Percentiles rank a stretch among this genome's conserved stretches.
phyloP scores from a whole-genome alignment of 2,888 invertebrate species.

The Drosophila sordidula region DNA sequence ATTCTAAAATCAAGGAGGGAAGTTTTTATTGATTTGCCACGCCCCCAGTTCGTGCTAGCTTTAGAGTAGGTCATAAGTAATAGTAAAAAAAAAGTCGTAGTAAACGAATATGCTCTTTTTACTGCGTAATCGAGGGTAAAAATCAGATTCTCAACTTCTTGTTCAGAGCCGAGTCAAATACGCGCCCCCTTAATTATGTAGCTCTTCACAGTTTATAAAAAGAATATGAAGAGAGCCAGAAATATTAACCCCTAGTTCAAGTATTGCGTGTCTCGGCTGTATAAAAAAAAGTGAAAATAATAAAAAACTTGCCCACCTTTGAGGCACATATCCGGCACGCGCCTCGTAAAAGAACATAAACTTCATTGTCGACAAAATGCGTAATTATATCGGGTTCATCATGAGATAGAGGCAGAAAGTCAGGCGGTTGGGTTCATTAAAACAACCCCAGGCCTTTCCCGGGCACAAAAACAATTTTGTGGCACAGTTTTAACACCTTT shows the following conservation, averaged over 20 bases:
- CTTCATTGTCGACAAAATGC: slow-evolving; percentile 78
- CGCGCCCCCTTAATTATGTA: slow-evolving; percentile 27
- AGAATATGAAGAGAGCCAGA: slow-evolving; percentile 14
- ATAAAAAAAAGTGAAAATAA: slow-evolving; percentile 30
- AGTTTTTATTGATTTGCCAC: too few relatives aligned
- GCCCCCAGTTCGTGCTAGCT: too few relatives aligned
- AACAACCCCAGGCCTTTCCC: slow-evolving; percentile 52
- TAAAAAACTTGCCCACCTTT: slow-evolving; percentile 50
- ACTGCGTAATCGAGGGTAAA: background rate
- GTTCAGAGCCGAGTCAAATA: slow-evolving; percentile 10
- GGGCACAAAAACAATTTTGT: slow-evolving; percentile 56
- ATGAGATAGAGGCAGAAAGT: slow-evolving; percentile 48
- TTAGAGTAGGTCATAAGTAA: too few relatives aligned
- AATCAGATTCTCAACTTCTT: slow-evolving; percentile 5
- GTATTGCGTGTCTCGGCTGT: slow-evolving; percentile 54
- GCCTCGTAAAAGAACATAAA: slow-evolving; percentile 69
- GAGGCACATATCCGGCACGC: slow-evolving; percentile 54
- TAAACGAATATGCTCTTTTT: too few relatives aligned
- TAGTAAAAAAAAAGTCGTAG: too few relatives aligned
- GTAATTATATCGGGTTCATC: slow-evolving; percentile 58
- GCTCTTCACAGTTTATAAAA: slow-evolving; percentile 50
- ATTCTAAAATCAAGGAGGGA: too few relatives aligned
- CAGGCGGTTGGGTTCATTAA: slow-evolving; percentile 47
- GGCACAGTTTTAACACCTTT: slow-evolving; percentile 79
- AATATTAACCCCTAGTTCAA: slow-evolving; percentile 60